Conservation (phyloP, 1,140 invertebrate genomes). For the Choristoneura fumiferana region DNA sequence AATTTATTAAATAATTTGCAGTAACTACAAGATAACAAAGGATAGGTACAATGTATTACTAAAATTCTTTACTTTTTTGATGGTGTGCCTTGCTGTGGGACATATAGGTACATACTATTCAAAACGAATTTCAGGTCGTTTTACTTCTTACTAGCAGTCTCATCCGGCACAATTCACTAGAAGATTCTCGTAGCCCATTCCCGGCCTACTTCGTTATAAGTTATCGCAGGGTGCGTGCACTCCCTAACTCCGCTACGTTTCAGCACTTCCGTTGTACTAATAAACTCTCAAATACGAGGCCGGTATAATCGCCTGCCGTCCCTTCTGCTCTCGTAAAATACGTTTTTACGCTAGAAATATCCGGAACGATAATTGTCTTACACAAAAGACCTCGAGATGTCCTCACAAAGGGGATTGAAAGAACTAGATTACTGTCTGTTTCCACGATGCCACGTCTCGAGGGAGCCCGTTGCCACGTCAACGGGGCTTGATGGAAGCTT, state of each 20-base stretch:
- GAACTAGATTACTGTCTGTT: slow-evolving; percentile 50
- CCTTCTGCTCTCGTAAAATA: slow-evolving; percentile 41
- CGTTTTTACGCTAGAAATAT: slow-evolving; percentile 43
- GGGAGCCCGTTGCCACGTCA: slow-evolving; percentile 8
- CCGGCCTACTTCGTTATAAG: background rate
- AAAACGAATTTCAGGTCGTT: too few species aligned
- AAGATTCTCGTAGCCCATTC: background rate
- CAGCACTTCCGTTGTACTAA: slow-evolving; percentile 13
- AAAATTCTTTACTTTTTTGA: too few species aligned
- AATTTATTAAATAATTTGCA: too few species aligned
- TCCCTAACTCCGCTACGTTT: background rate
- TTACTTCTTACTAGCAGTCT: too few species aligned
- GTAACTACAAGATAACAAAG: too few species aligned
- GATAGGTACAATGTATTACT: too few species aligned
- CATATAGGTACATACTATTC: too few species aligned
- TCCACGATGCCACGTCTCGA: slow-evolving; percentile 12
- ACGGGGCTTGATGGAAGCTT: slow-evolving; percentile 7
- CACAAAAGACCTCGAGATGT: slow-evolving; percentile 51
- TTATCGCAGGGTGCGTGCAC: background rate
- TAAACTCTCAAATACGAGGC: slow-evolving; percentile 11
- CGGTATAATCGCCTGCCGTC: slow-evolving; percentile 7
- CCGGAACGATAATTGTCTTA: slow-evolving; percentile 56
- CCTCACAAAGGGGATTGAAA: slow-evolving; percentile 50
- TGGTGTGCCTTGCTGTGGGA: too few species aligned
- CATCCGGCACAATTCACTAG: too few species aligned